A percentile compares a stretch with the other conserved stretches of the same genome.
Conservation (phyloP, 2,797 vertebrate species). For the Merluccius polli region DNA sequence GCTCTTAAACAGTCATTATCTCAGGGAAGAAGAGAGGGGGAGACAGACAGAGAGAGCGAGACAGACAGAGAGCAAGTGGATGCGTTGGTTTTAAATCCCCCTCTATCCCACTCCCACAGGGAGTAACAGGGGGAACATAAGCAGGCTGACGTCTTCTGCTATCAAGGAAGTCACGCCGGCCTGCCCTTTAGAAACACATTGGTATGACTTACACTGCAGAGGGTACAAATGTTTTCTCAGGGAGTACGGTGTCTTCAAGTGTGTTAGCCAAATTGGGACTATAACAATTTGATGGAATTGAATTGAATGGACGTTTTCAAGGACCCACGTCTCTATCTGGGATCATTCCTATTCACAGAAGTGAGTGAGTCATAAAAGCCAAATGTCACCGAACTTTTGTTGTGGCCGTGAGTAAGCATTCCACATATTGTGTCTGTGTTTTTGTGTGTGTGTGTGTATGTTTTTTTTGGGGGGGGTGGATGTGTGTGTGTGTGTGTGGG, state of each 20-base stretch:
- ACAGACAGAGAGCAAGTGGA: constrained; percentile 5
- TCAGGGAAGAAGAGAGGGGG: constrained; percentile 21
- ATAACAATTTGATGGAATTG: constrained; percentile 37
- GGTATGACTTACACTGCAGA: constrained; percentile 17
- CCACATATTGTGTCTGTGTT: background rate
- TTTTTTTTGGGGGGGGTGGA: no score
- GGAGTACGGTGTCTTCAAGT: constrained; percentile 36
- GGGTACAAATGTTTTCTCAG: constrained; percentile 38
- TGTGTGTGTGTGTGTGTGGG: no score
- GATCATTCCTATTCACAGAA: constrained; percentile 38
- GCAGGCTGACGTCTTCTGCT: constrained; percentile 31
- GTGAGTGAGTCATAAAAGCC: constrained; percentile 44
- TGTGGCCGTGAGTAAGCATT: background rate
- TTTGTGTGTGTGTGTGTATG: background rate
- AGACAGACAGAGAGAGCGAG: constrained; percentile 11
- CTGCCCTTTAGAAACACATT: constrained; percentile 12
- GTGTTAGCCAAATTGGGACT: constrained; percentile 31
- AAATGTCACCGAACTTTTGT: constrained; percentile 40
- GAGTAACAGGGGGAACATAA: constrained; percentile 21
- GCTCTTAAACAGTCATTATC: constrained; percentile 40
- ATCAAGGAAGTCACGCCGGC: constrained; percentile 15
- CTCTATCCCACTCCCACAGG: constrained; percentile 26
- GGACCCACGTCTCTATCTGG: constrained; percentile 30
- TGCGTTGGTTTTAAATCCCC: constrained; percentile 30
- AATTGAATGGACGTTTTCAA: constrained; percentile 41